Conservation (phyloP, 2,113 vertebrate genomes). For the Salvelinus fontinalis region DNA sequence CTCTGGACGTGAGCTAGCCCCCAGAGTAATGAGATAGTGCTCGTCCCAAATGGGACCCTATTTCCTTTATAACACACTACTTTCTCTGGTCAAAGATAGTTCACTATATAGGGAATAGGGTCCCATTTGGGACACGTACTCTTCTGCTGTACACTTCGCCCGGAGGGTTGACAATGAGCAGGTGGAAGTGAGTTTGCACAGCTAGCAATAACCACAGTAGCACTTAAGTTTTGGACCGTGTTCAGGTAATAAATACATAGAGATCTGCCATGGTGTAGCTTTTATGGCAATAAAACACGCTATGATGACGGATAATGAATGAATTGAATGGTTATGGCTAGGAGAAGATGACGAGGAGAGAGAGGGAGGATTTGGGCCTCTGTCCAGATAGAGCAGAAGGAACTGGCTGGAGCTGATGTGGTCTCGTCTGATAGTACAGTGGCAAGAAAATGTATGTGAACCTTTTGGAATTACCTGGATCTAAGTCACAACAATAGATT, state of each 20-base stretch:
- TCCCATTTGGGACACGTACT: too few species aligned
- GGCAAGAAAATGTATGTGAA: too few species aligned
- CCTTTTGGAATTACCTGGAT: too few species aligned
- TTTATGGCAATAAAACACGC: constrained; percentile 1
- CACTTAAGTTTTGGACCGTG: constrained; percentile 8
- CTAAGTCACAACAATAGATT: too few species aligned
- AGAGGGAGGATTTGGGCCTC: neutral
- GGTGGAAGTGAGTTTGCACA: neutral
- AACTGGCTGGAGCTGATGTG: neutral
- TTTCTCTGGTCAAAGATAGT: too few species aligned
- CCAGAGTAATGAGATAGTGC: too few species aligned
- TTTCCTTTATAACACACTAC: too few species aligned
- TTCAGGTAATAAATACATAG: neutral
- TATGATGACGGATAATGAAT: neutral
- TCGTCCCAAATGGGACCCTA: too few species aligned
- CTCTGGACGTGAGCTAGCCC: too few species aligned
- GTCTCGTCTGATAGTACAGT: neutral
- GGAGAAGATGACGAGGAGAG: neutral
- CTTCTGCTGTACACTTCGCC: neutral
- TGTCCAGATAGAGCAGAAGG: neutral
- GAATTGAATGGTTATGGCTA: neutral
- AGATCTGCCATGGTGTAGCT: neutral
- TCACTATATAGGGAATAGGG: too few species aligned
- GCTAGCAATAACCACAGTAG: neutral
- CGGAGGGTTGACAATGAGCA: constrained; percentile 3